phyloP scores from a whole-genome alignment of 2,888 invertebrate species.

The Agrypnus murinus region DNA sequence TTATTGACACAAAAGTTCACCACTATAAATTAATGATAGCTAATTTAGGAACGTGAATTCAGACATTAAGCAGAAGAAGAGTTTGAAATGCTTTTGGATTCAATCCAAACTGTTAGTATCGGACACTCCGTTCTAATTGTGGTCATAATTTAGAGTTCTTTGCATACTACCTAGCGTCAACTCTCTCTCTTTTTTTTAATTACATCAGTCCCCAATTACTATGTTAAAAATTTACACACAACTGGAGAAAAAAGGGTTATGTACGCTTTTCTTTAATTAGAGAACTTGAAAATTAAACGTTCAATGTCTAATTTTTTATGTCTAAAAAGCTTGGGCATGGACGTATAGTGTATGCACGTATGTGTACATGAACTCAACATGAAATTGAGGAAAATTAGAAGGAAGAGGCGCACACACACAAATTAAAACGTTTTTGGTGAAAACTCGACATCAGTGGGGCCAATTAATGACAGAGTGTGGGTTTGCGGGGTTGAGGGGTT shows the following conservation, averaged over 20 bases:
- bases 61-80: conserved; percentile 40
- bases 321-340: too few species aligned
- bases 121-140: conserved; percentile 57
- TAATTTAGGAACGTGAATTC: conserved; percentile 35
- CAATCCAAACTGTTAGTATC: conserved; percentile 53
- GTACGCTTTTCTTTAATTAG: conserved; percentile 3
- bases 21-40: conserved; percentile 32
- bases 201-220: neutral
- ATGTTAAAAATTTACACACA: neutral
- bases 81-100: conserved; percentile 53
- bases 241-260: neutral
- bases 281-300: conserved; percentile 1
- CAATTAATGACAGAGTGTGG: conserved; percentile 22
- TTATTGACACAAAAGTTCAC: conserved; percentile 21
- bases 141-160: conserved; percentile 52
- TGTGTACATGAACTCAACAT: too few species aligned
- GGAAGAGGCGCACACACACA: conserved; percentile 9
- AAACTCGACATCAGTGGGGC: conserved; percentile 21
- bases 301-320: conserved; percentile 22
- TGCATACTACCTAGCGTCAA: conserved; percentile 18
- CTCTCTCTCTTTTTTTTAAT: neutral
- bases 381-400: too few species aligned
- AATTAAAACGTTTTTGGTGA: conserved; percentile 25
- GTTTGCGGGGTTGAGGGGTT: too few species aligned
- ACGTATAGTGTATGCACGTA: too few species aligned